Evolutionary conservation across 2,888 invertebrate species (phyloP).

Genomic region (Hymenopus coronatus): DNA sequence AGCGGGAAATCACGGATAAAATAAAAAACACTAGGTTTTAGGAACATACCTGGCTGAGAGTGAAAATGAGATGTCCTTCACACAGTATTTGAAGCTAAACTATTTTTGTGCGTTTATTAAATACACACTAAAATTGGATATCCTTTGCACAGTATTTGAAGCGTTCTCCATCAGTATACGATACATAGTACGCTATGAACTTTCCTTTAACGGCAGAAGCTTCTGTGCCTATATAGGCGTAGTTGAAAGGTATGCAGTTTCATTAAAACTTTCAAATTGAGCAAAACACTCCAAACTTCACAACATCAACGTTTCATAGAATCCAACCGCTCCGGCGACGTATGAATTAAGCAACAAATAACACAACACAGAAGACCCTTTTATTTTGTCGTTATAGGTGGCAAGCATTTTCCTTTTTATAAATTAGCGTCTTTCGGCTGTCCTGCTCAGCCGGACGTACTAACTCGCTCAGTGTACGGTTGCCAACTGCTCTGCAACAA

Average conservation of each 20-base stretch:
- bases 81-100: too few relatives aligned
- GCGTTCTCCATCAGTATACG: too few relatives aligned
- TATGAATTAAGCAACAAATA: neutral
- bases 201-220: too few relatives aligned
- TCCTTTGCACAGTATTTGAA: too few relatives aligned
- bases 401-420: neutral
- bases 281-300: neutral
- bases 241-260: neutral
- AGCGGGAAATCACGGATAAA: too few relatives aligned
- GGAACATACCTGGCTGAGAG: too few relatives aligned
- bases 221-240: neutral
- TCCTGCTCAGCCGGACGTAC: neutral
- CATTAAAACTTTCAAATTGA: too few relatives aligned
- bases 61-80: neutral
- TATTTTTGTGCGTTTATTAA: too few relatives aligned
- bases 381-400: neutral
- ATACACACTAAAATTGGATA: neutral
- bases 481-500: neutral
- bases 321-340: neutral
- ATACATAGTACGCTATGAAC: too few relatives aligned
- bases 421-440: neutral
- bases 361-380: neutral
- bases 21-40: too few relatives aligned
- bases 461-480: neutral
- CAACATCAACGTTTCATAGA: neutral